Evolutionary conservation across 2,113 vertebrate genomes (phyloP).

Genomic region (Fregetta grallaria): DNA sequence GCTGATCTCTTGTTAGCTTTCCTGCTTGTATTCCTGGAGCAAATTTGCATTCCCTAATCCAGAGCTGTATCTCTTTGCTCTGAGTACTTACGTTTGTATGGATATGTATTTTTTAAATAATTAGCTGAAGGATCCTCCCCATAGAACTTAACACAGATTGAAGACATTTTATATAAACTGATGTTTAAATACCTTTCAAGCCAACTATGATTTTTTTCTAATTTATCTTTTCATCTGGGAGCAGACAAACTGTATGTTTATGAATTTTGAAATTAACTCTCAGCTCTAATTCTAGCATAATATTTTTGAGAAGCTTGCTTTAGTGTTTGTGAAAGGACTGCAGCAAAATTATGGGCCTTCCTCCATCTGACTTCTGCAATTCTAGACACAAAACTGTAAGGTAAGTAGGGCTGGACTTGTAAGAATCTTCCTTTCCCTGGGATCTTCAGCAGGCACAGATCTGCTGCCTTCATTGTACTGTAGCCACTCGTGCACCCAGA

Average conservation of each 20-base stretch:
- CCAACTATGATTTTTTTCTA: neutral
- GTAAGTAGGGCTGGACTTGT: neutral
- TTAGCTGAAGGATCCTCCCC: constrained; percentile 6
- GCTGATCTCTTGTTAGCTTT: constrained; percentile 56
- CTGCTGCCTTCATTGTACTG: neutral
- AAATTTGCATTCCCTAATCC: constrained; percentile 64
- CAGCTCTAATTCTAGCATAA: neutral
- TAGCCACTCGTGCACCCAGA: neutral
- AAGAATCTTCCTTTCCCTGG: neutral
- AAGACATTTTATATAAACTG: neutral
- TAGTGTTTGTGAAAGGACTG: neutral
- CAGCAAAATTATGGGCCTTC: neutral
- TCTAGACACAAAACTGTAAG: neutral
- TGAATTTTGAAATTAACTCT: neutral
- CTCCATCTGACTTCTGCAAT: neutral
- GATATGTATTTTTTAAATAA: constrained; percentile 28
- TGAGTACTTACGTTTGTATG: neutral
- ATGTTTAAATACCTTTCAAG: constrained; percentile 17
- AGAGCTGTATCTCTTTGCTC: constrained; percentile 40
- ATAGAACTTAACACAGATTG: neutral
- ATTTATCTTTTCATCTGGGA: neutral
- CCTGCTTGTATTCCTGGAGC: constrained; percentile 8
- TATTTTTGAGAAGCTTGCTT: neutral
- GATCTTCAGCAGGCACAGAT: neutral
- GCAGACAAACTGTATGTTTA: neutral